phyloP scores from a whole-genome alignment of 2,113 vertebrate genomes.

The Chrysochloris asiatica region DNA sequence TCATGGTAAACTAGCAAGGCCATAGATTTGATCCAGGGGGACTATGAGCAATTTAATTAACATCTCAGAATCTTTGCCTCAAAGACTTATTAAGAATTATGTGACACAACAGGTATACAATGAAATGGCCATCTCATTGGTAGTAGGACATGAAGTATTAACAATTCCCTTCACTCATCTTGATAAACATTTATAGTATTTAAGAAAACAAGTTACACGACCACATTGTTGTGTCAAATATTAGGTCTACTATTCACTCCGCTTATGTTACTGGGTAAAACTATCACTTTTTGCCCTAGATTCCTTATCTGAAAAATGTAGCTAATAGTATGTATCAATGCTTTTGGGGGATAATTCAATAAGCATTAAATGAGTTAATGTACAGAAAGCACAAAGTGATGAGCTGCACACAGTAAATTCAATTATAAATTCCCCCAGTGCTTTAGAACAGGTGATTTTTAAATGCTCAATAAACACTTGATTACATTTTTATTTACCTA shows the following conservation, averaged over 20 bases:
- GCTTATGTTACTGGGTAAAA: not conserved
- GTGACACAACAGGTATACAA: not conserved
- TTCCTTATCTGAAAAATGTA: not conserved
- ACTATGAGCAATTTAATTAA: not conserved
- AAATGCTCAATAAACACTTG: not conserved
- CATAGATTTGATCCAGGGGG: not conserved
- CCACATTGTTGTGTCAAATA: not conserved
- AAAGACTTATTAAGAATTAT: not conserved
- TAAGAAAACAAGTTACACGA: not conserved
- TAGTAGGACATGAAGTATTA: not conserved
- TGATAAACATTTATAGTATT: not conserved
- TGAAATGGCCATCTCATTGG: not conserved
- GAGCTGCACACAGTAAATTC: not conserved
- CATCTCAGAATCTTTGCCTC: not conserved
- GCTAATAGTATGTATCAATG: not conserved
- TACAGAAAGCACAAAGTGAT: not conserved
- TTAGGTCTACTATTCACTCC: not conserved
- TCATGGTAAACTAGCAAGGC: not conserved
- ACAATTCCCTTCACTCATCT: not conserved
- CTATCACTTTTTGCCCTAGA: not conserved
- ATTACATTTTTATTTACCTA: not conserved
- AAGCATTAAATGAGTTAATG: not conserved
- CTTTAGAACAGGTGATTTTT: not conserved
- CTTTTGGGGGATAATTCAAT: not conserved
- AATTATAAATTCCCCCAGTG: not conserved